A percentile compares a stretch with the other conserved stretches of the same genome.
phyloP scores from a whole-genome alignment of 92 coral and sea anemone species.

The Siderastrea siderea region DNA sequence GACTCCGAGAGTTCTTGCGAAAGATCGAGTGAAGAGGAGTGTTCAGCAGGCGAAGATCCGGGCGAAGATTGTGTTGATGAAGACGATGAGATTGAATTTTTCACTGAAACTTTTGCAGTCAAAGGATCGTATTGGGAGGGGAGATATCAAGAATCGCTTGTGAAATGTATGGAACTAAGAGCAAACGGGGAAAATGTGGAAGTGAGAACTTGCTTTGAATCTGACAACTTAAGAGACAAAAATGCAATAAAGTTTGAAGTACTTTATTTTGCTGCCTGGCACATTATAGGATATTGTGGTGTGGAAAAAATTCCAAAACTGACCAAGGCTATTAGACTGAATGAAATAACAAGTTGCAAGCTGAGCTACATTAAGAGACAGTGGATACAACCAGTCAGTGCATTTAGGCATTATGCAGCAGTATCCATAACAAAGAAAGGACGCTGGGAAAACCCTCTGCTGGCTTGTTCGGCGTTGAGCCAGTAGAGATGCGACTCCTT shows the following conservation, averaged over 20 bases:
- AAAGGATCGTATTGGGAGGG: slow-evolving; percentile 57
- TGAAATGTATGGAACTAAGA: slow-evolving; percentile 22
- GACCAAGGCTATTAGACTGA: slow-evolving; percentile 37
- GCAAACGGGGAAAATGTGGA: slow-evolving; percentile 2
- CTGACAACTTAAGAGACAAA: slow-evolving; percentile 64
- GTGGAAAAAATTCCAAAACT: slow-evolving; percentile 69
- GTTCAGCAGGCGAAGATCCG: not conserved
- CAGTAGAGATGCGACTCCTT: no score
- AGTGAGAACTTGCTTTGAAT: slow-evolving; percentile 44
- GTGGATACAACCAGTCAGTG: slow-evolving; percentile 38
- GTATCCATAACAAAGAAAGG: slow-evolving; percentile 59
- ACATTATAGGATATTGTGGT: slow-evolving; percentile 64
- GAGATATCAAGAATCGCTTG: slow-evolving; percentile 48
- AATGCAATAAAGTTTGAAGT: slow-evolving; percentile 68
- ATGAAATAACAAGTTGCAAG: slow-evolving; percentile 17
- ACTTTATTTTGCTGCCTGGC: slow-evolving; percentile 37
- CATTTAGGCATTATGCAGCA: slow-evolving; percentile 45
- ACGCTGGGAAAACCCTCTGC: slow-evolving; percentile 44
- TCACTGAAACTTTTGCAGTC: slow-evolving; percentile 41
- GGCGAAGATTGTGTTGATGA: no score
- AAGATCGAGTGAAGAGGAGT: not conserved
- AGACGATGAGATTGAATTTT: not conserved
- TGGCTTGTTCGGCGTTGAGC: no score
- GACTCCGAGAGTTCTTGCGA: not conserved
- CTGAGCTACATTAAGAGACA: slow-evolving; percentile 33